Evolutionary conservation across 2,888 invertebrate genomes (phyloP), one percentile per base, ranked within the genome.

Genomic region (Agelastica alni): DNA sequence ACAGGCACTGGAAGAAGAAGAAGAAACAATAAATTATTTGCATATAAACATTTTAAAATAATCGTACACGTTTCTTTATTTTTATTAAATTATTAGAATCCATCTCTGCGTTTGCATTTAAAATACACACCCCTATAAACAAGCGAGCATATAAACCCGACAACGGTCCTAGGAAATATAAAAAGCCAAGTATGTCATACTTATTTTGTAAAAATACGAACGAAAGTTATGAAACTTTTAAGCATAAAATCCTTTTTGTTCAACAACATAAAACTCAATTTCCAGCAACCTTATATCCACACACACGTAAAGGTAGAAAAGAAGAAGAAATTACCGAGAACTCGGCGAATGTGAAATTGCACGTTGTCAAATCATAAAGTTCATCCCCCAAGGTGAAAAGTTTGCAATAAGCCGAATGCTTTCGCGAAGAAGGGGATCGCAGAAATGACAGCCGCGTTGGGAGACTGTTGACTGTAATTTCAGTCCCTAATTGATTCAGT

Each of bases 331-430:
- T 45, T 51, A 46, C 48, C 26, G 44, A 18, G 18, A 45, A 51
- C 39, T 46, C 48, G 48, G 41, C 53, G 51, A 53, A 59, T 56
- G 59, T 53, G 22, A 53, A 59, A 56, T 53, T 58, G 52, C 43
- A n/a, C 34, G 49, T 45, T 44, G 53, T 52, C 51, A 56, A 45
- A 47, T 53, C 58, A 53, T 56, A 58, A 60, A 60, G 51, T 44
- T 52, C 34, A 43, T 56, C 51, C 53, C 42, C 10, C 12, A 12
- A 4, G 26, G 39, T 32, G 41, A 34, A 53, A 53, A 44, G 39
- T 53, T 53, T 45, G 43, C 16, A 48, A 53, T 48, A 26, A 31
- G 28, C 26, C 9, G 30, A n/a, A 6, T 7, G 26, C 26, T 26
- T 26, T 26, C 9, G 9, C 26, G 26, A 26, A 9, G 26, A 7